Percentiles rank a stretch among this genome's conserved stretches.
phyloP scores from a whole-genome alignment of 2,797 vertebrate genomes.

The Pipistrellus nathusii region DNA sequence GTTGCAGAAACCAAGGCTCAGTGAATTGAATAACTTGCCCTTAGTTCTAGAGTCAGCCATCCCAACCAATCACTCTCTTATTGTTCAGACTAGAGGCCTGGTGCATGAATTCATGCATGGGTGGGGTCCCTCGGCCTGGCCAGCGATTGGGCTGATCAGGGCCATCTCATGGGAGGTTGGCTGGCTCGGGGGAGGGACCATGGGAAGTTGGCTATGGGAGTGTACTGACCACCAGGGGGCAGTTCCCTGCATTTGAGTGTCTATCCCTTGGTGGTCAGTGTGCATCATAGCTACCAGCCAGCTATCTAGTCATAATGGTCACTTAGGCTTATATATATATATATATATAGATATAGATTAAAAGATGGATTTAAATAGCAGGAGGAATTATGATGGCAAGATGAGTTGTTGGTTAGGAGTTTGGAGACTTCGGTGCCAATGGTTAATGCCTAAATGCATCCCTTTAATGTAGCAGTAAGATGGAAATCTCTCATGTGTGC shows the following conservation, averaged over 20 bases:
- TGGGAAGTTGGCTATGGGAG: too few species aligned
- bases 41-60: neutral
- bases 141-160: too few species aligned
- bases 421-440: neutral
- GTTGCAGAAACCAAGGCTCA: neutral
- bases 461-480: neutral
- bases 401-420: fast-evolving
- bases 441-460: neutral
- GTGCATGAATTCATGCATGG: too few species aligned
- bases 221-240: too few species aligned
- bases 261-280: too few species aligned
- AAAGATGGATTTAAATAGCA: neutral
- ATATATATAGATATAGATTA: neutral
- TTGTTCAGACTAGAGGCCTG: neutral
- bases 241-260: too few species aligned
- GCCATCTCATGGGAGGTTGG: too few species aligned
- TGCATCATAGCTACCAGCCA: too few species aligned
- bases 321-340: too few species aligned
- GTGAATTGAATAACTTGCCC: neutral
- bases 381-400: neutral
- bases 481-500: neutral
- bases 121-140: too few species aligned
- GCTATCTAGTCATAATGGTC: too few species aligned
- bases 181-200: too few species aligned
- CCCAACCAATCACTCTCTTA: neutral